A percentile compares a stretch with the other conserved stretches of the same genome.
phyloP scores from a whole-genome alignment of 1,140 invertebrate species.

The Drosophila parvula region DNA sequence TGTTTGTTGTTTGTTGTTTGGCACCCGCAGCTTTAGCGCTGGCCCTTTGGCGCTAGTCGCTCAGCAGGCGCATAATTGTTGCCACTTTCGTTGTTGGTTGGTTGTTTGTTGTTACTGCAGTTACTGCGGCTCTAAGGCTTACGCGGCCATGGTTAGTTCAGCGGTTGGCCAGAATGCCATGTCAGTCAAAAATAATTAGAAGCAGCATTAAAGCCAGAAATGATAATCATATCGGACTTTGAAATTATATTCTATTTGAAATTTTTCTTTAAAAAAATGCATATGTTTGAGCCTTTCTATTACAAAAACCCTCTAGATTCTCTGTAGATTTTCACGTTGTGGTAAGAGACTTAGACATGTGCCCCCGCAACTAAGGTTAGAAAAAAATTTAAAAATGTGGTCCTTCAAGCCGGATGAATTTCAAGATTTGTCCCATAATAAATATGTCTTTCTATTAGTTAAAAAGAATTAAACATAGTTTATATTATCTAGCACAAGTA shows the following conservation, averaged over 20 bases:
- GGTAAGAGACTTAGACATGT: no score
- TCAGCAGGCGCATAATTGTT: constrained; percentile 36
- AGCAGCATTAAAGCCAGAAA: not conserved
- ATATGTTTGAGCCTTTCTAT: no score
- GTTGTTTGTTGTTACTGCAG: constrained; percentile 12
- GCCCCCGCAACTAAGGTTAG: no score
- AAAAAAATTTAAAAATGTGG: no score
- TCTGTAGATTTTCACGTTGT: no score
- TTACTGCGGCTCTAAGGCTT: constrained; percentile 6
- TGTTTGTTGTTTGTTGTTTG: constrained; percentile 27
- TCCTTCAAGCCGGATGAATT: no score
- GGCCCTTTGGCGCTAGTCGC: constrained; percentile 31
- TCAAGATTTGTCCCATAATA: no score
- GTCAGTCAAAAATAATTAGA: not conserved
- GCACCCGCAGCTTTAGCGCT: constrained; percentile 25
- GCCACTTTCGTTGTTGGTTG: constrained; percentile 25
- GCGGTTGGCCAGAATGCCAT: not conserved
- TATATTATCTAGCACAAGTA: not conserved
- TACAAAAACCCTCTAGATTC: no score
- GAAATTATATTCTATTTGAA: no score
- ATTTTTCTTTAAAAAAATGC: no score
- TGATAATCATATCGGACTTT: not conserved
- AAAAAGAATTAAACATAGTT: not conserved
- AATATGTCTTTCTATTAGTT: no score
- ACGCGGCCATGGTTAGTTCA: not conserved